These are phyloP conservation scores for Gyrodactylus bullatarudis DNA, from an alignment of 1,140 invertebrate species.

Conservation along the genomic window DNA sequence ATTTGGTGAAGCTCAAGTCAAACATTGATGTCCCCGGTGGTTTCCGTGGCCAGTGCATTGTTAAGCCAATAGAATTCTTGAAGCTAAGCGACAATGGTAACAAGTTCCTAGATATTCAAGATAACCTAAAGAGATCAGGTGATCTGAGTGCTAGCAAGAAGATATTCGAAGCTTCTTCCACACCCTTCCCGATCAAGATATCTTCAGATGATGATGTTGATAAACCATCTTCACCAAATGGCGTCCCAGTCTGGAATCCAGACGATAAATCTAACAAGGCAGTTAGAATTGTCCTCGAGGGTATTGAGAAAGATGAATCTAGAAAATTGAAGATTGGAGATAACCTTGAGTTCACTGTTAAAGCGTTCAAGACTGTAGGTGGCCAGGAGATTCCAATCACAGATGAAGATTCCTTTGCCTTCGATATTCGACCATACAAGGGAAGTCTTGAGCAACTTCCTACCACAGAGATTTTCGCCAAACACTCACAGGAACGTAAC, in stretches of 20 bases:
- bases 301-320: not conserved
- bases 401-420: no score
- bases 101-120: not conserved
- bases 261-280: no score
- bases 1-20: not conserved
- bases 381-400: no score
- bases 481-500: no score
- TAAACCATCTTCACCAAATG: not conserved
- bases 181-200: not conserved
- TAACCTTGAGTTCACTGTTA: not conserved
- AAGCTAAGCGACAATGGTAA: not conserved
- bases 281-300: not conserved
- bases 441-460: no score
- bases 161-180: not conserved
- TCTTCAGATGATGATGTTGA: no score
- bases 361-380: no score
- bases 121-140: not conserved
- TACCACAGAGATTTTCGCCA: no score
- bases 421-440: no score
- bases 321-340: not conserved
- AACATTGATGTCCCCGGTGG: not conserved
- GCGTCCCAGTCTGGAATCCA: not conserved
- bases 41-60: not conserved
- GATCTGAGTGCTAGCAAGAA: not conserved
- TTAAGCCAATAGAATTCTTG: not conserved